These are phyloP conservation scores for Irena cyanogastra DNA, from an alignment of 2,113 vertebrate species.

Conservation along the genomic window DNA sequence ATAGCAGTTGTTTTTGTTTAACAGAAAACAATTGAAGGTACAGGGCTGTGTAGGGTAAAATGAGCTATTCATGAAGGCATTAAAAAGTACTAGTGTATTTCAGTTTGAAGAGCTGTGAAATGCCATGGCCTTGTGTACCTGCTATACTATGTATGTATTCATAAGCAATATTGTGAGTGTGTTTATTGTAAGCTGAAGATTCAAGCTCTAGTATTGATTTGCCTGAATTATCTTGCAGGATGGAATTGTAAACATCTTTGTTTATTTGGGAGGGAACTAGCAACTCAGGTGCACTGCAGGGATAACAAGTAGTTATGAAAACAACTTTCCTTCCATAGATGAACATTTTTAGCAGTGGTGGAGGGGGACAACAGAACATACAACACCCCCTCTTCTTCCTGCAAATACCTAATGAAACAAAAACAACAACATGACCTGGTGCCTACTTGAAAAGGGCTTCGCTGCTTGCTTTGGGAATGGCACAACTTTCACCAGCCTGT, in stretches of 20 bases:
- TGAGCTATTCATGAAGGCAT: background rate
- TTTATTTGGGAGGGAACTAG: background rate
- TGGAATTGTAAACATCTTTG: background rate
- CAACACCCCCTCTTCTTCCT: fast-evolving
- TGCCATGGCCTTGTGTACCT: background rate
- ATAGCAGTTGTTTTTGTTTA: background rate
- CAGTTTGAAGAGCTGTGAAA: background rate
- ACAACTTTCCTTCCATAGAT: background rate
- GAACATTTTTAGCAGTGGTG: background rate
- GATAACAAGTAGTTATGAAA: background rate
- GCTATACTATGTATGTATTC: background rate
- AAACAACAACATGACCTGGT: no score
- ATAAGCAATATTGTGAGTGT: background rate
- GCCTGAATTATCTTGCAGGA: background rate
- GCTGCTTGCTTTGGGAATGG: no score
- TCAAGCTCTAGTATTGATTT: background rate
- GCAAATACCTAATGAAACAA: background rate
- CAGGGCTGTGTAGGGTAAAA: background rate
- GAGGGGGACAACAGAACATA: background rate
- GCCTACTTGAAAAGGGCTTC: no score
- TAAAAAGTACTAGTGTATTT: background rate
- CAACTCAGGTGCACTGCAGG: background rate
- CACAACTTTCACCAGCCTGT: no score
- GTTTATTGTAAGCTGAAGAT: background rate
- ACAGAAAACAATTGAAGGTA: background rate